Evolutionary conservation across 2,888 invertebrate genomes (phyloP).

Genomic region (Brachypterus glaber): DNA sequence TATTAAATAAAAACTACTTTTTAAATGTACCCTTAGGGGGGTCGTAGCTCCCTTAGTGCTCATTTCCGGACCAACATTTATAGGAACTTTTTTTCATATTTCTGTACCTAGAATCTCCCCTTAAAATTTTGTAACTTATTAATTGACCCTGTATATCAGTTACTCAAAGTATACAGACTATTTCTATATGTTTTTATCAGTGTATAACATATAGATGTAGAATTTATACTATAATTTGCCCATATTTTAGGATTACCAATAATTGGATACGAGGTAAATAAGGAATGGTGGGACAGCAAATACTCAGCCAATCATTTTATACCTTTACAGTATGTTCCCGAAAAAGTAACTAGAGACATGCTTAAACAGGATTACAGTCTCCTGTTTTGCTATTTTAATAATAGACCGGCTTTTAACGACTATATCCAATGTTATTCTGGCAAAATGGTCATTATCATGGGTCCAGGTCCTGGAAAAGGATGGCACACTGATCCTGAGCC

Average conservation of each 20-base stretch:
- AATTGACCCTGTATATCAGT: too few relatives aligned
- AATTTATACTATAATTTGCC: too few relatives aligned
- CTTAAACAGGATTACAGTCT: conserved; percentile 46
- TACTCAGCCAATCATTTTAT: conserved; percentile 67
- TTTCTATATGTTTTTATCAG: too few relatives aligned
- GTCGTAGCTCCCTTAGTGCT: too few relatives aligned
- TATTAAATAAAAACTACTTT: too few relatives aligned
- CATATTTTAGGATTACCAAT: conserved; percentile 38
- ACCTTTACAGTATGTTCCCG: conserved; percentile 32
- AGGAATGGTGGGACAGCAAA: conserved; percentile 69
- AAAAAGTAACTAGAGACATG: conserved; percentile 9
- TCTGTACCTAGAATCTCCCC: too few relatives aligned
- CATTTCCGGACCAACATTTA: too few relatives aligned
- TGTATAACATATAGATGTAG: too few relatives aligned
- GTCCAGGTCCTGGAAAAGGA: conserved; percentile 53
- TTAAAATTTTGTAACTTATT: too few relatives aligned
- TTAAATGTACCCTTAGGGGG: too few relatives aligned
- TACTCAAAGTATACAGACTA: too few relatives aligned
- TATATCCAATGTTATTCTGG: conserved; percentile 59
- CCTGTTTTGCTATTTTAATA: conserved; percentile 76
- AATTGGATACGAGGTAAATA: conserved; percentile 66
- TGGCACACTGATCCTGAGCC: conserved; percentile 65
- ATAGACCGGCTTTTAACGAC: conserved; percentile 55
- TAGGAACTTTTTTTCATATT: too few relatives aligned
- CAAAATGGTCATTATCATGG: conserved; percentile 60